Conservation (phyloP, 2,888 invertebrate species). For the Sphaerophoria taeniata region DNA sequence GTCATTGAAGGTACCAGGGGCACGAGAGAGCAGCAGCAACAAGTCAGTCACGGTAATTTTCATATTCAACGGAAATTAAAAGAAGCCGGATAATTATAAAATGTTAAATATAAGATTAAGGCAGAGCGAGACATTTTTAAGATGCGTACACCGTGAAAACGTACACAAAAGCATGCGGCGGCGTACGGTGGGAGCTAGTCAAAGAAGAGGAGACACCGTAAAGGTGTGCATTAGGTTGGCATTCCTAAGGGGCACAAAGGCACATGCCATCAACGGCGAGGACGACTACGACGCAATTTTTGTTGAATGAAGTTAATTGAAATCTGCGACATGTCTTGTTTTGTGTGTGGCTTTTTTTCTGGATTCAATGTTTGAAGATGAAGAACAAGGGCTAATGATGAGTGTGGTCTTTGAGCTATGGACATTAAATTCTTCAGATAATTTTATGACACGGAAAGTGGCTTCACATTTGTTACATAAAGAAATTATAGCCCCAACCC, state of each 20-base stretch:
- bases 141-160: constrained; percentile 67
- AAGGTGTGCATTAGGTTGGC: constrained; percentile 52
- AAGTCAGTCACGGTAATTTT: constrained; percentile 75
- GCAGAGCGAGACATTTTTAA: constrained; percentile 58
- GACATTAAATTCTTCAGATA: constrained; percentile 19
- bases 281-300: constrained; percentile 17
- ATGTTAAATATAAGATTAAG: constrained; percentile 73
- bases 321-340: constrained; percentile 50
- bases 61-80: constrained; percentile 74
- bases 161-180: constrained; percentile 59
- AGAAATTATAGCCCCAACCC: not conserved
- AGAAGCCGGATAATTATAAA: constrained; percentile 74
- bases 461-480: too few species aligned
- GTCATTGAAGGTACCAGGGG: not conserved
- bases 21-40: constrained; percentile 35
- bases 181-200: constrained; percentile 6
- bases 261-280: too few species aligned
- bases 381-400: constrained; percentile 35
- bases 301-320: constrained; percentile 70
- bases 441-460: not conserved
- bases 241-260: constrained; percentile 12
- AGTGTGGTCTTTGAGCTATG: constrained; percentile 15
- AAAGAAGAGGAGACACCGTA: not conserved
- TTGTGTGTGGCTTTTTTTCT: constrained; percentile 1
- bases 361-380: constrained; percentile 11